A percentile compares a stretch with the other conserved stretches of the same genome.
These are phyloP conservation scores for Agapostemon virescens DNA, from an alignment of 2,888 invertebrate species.

Conservation along the genomic window DNA sequence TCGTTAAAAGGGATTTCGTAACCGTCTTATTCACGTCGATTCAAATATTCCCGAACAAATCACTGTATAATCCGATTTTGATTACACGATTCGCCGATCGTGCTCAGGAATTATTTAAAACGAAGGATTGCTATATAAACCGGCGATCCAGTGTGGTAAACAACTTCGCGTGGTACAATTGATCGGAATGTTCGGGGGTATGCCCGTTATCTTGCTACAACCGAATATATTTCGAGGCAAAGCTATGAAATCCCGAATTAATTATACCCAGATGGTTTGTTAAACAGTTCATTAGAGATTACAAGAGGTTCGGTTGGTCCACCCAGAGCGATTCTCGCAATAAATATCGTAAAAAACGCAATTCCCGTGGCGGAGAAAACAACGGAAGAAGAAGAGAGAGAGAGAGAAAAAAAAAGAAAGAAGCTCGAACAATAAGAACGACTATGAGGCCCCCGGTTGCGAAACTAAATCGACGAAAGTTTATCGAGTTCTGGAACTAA, in stretches of 20 bases:
- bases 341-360: not conserved
- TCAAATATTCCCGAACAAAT: not conserved
- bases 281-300: not conserved
- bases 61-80: not conserved
- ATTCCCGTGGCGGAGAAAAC: conserved; percentile 16
- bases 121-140: not conserved
- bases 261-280: not conserved
- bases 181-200: not conserved
- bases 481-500: conserved; percentile 39
- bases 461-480: conserved; percentile 44
- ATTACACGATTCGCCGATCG: not conserved
- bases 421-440: conserved; percentile 40
- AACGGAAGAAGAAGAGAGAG: too few relatives aligned
- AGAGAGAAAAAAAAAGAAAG: too few relatives aligned
- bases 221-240: not conserved
- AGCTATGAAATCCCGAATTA: not conserved
- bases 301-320: not conserved
- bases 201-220: not conserved
- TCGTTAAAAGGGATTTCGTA: too few relatives aligned
- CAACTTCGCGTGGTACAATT: not conserved
- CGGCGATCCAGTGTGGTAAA: not conserved
- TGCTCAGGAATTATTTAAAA: not conserved
- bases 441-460: conserved; percentile 5
- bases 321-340: not conserved
- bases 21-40: not conserved